Base-by-base conservation (phyloP, 2,113 vertebrate genomes). In the Pan paniscus region DNA sequence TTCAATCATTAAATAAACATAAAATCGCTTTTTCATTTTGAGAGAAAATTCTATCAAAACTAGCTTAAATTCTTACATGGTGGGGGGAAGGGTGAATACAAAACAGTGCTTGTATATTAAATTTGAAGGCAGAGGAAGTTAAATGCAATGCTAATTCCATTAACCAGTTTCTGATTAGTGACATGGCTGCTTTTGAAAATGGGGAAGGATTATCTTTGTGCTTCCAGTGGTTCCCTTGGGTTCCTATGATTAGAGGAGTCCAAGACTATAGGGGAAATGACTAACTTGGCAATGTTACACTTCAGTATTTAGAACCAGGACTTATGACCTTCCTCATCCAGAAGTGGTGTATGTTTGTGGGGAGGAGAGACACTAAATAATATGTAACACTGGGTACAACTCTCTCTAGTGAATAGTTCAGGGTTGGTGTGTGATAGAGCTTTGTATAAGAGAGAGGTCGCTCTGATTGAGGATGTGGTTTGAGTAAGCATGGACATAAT, bases 41-140 rank as follows among this genome's bases (percentile, higher is more conserved):
- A 84, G 89, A 90, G 64, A 90, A 4, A 88, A 94, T 96, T 94
- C 90, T 96, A 96, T 79, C 84, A 96, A 95, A 96, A 90, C 32
- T 73, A 95, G 84, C 30, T 96, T 75, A 23, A 82, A 61, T 57
- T 88, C 48, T 64, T 93, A 80, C 32, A 76, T n/a, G 6, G 61
- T 4, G 5, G 30, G 40, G 48, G 40, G 17, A 23, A 20, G 50
- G 8, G 59, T 43, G 18, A 94, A 90, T 72, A 81, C 38, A 50
- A 84, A 88, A 13, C 14, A 52, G 38, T n/a, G 18, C 35, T 40
- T 85, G 14, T 32, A 50, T 68, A 70, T 78, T 89, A 67, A 40
- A 67, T 48, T 18, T 70, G 46, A 88, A 84, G 13, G 59, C 75
- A 93, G 72, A 88, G 43, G n/a, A 82, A 68, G 87, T 67, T 55